These are phyloP conservation scores for Dipus sagitta DNA, from an alignment of 2,797 vertebrate genomes.

Conservation along the genomic window DNA sequence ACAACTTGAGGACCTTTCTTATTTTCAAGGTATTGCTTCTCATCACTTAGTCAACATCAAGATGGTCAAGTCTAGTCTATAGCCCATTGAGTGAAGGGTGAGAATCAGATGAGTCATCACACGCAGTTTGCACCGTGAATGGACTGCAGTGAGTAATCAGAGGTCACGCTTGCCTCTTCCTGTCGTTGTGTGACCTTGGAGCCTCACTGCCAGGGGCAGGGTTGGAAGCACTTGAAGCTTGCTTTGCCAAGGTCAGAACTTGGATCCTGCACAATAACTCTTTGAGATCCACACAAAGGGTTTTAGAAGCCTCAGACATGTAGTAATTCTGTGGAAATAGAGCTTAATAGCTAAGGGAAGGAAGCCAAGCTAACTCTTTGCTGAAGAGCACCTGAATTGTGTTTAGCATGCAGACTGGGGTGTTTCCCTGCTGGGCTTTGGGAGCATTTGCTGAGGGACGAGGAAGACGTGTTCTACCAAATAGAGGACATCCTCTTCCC, in stretches of 20 bases:
- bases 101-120: constrained; percentile 3
- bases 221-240: constrained; percentile 53
- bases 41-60: neutral
- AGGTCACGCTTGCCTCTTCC: neutral
- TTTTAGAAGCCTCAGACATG: constrained; percentile 76
- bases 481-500: neutral
- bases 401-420: constrained; percentile 18
- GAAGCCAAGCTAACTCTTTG: constrained; percentile 62
- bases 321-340: constrained; percentile 70
- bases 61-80: neutral
- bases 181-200: constrained; percentile 49
- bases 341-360: constrained; percentile 72
- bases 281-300: constrained; percentile 73
- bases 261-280: constrained; percentile 57
- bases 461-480: neutral
- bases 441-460: neutral
- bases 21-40: neutral
- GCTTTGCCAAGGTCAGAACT: constrained; percentile 63
- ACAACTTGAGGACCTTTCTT: neutral
- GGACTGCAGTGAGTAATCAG: neutral
- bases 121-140: neutral
- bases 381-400: neutral
- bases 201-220: neutral
- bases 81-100: neutral
- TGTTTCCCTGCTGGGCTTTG: neutral